These are phyloP conservation scores for Morinoia aosen DNA, from an alignment of 2,888 invertebrate genomes.

Conservation along the genomic window DNA sequence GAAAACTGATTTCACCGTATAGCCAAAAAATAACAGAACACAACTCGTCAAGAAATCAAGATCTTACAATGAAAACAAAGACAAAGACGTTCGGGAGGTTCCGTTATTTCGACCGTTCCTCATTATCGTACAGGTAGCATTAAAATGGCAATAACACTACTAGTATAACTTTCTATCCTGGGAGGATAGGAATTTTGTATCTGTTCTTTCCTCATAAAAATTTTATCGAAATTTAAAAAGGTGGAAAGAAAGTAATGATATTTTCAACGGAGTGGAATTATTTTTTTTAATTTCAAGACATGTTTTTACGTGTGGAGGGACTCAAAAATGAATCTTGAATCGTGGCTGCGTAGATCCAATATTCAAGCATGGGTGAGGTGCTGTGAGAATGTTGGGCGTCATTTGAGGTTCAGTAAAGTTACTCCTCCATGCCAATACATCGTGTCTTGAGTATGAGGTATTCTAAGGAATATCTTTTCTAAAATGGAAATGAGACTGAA, in stretches of 20 bases:
- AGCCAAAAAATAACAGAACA: no score
- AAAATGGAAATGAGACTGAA: neutral
- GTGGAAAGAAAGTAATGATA: neutral
- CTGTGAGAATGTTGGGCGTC: neutral
- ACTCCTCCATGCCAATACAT: neutral
- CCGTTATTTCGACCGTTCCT: no score
- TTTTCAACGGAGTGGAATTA: neutral
- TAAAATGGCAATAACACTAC: no score
- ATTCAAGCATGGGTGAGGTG: neutral
- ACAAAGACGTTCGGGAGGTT: no score
- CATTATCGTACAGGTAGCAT: no score
- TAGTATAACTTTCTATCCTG: no score
- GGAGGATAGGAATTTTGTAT: no score
- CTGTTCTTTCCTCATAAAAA: no score
- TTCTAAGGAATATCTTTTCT: neutral
- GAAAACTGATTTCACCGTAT: no score
- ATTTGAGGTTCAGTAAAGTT: neutral
- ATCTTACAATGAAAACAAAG: no score
- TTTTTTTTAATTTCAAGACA: neutral
- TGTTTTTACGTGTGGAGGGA: neutral
- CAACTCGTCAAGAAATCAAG: no score
- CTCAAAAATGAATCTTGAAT: neutral
- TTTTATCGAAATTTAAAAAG: neutral
- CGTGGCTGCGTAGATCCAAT: neutral
- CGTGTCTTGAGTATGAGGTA: neutral